phyloP scores from a whole-genome alignment of 2,888 invertebrate species.

The Drosophila recens region DNA sequence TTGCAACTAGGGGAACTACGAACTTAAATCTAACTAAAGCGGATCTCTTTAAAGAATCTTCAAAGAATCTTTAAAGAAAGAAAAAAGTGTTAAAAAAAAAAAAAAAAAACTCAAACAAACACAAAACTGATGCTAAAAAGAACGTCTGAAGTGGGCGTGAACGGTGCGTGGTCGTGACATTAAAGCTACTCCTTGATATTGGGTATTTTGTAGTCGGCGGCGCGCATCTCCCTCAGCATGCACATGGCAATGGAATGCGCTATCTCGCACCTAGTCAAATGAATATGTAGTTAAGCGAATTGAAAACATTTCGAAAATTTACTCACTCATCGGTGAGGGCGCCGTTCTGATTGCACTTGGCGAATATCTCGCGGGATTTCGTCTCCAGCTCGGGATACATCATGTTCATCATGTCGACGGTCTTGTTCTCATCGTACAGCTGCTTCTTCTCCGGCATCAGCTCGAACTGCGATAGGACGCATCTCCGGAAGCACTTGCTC shows the following conservation, averaged over 20 bases:
- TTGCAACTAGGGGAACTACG: not conserved
- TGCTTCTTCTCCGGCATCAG: constrained; percentile 57
- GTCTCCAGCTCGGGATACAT: constrained; percentile 64
- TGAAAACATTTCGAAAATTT: no score
- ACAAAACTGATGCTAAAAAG: not conserved
- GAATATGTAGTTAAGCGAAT: not conserved
- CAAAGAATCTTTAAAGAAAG: no score
- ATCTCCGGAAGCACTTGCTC: constrained; percentile 83
- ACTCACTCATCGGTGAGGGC: constrained; percentile 72
- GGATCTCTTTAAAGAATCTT: not conserved
- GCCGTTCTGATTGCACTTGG: constrained; percentile 58
- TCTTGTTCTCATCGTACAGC: constrained; percentile 52
- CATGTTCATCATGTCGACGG: constrained; percentile 65
- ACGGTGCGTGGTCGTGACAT: not conserved
- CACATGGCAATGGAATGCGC: constrained; percentile 76
- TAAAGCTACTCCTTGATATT: constrained; percentile 58
- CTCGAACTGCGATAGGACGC: constrained; percentile 80
- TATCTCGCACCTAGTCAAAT: constrained; percentile 65
- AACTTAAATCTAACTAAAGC: not conserved
- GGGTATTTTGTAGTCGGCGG: constrained; percentile 62
- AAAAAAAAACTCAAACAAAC: not conserved
- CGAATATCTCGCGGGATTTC: constrained; percentile 38
- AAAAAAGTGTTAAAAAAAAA: not conserved
- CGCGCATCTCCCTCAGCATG: constrained; percentile 66
- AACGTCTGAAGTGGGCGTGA: not conserved